Evolutionary conservation across 2,113 vertebrate species (phyloP).

Genomic region (Gallinago undulata): DNA sequence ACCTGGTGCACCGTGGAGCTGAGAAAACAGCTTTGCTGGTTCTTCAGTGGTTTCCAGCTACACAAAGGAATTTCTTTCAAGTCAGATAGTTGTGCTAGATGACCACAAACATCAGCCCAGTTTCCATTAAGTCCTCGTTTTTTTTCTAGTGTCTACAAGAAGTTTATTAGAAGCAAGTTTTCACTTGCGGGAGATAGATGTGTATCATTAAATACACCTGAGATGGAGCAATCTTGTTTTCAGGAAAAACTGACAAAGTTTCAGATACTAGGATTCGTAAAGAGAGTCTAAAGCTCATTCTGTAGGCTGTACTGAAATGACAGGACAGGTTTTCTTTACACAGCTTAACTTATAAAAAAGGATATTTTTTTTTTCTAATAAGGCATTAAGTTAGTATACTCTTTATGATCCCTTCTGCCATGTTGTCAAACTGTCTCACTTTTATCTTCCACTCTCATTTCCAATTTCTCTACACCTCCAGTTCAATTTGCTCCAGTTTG

Average conservation of each 20-base stretch:
- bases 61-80: not conserved
- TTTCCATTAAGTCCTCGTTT: not conserved
- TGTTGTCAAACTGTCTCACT: not conserved
- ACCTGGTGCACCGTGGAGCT: not conserved
- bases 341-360: not conserved
- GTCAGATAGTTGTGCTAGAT: not conserved
- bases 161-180: conserved; percentile 14
- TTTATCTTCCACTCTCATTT: not conserved
- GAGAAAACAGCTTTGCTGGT: not conserved
- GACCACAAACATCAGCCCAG: not conserved
- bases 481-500: conserved; percentile 31
- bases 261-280: not conserved
- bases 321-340: not conserved
- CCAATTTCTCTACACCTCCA: not conserved
- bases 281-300: conserved; percentile 45
- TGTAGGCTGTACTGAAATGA: conserved; percentile 21
- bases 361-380: conserved; percentile 35
- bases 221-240: conserved; percentile 56
- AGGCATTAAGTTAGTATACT: conserved; percentile 68
- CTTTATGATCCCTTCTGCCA: not conserved
- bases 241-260: conserved; percentile 17
- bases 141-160: not conserved
- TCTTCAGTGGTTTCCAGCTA: conserved; percentile 54
- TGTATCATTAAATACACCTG: conserved; percentile 62
- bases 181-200: conserved; percentile 29